Base-by-base conservation (phyloP, 2,888 invertebrate species). In the Andrena bucephala region DNA sequence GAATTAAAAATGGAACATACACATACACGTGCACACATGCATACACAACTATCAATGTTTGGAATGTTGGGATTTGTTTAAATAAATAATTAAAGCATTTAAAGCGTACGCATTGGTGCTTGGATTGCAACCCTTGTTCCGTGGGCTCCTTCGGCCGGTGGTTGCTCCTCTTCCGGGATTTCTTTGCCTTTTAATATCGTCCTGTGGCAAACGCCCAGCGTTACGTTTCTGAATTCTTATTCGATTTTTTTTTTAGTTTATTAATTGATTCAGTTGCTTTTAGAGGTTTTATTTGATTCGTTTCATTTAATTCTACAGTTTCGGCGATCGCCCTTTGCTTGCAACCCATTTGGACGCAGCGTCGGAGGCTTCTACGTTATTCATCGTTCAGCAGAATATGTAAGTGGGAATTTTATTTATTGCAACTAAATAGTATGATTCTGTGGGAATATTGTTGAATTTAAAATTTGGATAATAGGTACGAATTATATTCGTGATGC, bases 1-100 rank as follows among this genome's bases (percentile, higher is more conserved):
- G 77, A 81, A 79, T 77, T 81, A 71, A 81, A 72, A 29, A 69
- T 57, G 74, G 50, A 60, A 66, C 59, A 72, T 36, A 72, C 36
- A 78, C 57, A 48, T 42, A 62, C 54, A 63, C 29, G 60, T 70
- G 78, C 62, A 48, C 81, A 85, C 83, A 81, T 85, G 81, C 78
- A 75, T 82, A 87, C 85, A 89, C 88, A 89, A 91, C 87, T 92
- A 92, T 93, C 90, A 89, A 91, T 93, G 92, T 93, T 93, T 92
- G 89, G 89, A 92, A 91, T 90, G 92, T 93, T 93, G 92, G 88
- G 88, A 90, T 92, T 93, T 92, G 92, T 91, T 92, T 92, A 88
- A 92, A 92, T 92, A 91, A 92, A 92, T 90, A 88, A 87, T 88
- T 89, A 84, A 91, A 91, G 90, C 89, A 91, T 90, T 91, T 88